These are phyloP conservation scores for Crematogaster levior DNA, from an alignment of 2,888 invertebrate species.

Conservation along the genomic window DNA sequence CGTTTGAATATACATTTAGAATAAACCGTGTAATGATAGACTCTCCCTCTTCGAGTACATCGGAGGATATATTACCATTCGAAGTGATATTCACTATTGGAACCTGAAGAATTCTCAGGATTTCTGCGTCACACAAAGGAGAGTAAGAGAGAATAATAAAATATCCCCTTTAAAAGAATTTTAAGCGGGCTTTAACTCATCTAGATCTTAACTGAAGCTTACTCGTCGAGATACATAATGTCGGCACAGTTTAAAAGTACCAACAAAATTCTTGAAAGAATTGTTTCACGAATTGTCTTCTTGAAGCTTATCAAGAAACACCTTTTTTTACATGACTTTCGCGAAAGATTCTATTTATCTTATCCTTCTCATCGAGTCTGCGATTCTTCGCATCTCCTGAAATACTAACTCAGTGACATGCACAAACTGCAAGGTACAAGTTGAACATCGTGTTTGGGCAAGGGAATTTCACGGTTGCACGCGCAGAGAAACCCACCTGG, in stretches of 20 bases:
- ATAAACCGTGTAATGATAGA: slow-evolving; percentile 17
- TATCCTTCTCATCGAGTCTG: background rate
- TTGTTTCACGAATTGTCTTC: background rate
- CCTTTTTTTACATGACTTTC: too few species aligned
- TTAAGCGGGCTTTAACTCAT: background rate
- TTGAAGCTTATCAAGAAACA: background rate
- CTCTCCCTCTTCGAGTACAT: background rate
- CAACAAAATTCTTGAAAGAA: background rate
- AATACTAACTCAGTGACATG: background rate
- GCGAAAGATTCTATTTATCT: too few species aligned
- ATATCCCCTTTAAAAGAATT: background rate
- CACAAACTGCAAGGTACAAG: background rate
- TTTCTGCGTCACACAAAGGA: background rate
- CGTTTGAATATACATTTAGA: slow-evolving; percentile 10
- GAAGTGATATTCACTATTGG: background rate
- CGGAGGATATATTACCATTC: background rate
- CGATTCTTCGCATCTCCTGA: background rate
- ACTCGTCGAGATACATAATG: background rate
- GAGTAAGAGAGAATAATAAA: background rate
- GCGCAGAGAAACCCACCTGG: slow-evolving; percentile 43
- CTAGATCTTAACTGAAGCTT: background rate
- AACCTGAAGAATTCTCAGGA: background rate
- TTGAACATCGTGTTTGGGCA: slow-evolving; percentile 11
- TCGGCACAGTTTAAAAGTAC: background rate
- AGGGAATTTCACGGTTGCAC: slow-evolving; percentile 43